Percentiles rank a stretch among this genome's conserved stretches.
Evolutionary conservation across 2,888 invertebrate species (phyloP).

Genomic region (Drosophila glabriapex): DNA sequence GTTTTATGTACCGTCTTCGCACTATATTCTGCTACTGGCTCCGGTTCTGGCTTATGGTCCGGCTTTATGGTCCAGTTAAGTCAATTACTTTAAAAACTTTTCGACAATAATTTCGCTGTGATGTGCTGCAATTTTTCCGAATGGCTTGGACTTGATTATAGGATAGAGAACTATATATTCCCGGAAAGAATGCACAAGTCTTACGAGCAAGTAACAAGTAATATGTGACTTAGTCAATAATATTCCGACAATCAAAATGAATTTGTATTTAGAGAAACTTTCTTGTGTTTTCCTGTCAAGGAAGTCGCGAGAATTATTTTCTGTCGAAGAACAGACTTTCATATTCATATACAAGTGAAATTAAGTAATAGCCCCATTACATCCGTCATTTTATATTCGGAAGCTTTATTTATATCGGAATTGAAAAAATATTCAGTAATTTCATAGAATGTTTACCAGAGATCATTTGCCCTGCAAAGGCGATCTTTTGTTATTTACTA

Average conservation of each 20-base stretch:
- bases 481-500: neutral
- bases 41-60: slow-evolving; percentile 25
- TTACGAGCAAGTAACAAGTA: neutral
- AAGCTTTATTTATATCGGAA: neutral
- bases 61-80: slow-evolving; percentile 48
- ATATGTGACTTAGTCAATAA: neutral
- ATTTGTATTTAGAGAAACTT: neutral
- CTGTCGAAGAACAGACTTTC: neutral
- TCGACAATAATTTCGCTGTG: slow-evolving; percentile 27
- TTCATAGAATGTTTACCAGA: neutral
- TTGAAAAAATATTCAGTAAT: neutral
- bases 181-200: slow-evolving; percentile 11
- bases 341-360: neutral
- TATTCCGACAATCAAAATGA: neutral
- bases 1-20: slow-evolving; percentile 54
- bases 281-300: neutral
- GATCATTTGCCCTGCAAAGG: neutral
- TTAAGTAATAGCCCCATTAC: neutral
- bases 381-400: neutral
- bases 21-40: slow-evolving; percentile 9
- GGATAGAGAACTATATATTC: slow-evolving; percentile 13
- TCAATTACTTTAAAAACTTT: slow-evolving; percentile 50
- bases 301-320: neutral
- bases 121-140: slow-evolving; percentile 34
- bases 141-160: slow-evolving; percentile 7